Evolutionary conservation across 2,888 invertebrate genomes (phyloP).

Genomic region (Zootermopsis nevadensis): DNA sequence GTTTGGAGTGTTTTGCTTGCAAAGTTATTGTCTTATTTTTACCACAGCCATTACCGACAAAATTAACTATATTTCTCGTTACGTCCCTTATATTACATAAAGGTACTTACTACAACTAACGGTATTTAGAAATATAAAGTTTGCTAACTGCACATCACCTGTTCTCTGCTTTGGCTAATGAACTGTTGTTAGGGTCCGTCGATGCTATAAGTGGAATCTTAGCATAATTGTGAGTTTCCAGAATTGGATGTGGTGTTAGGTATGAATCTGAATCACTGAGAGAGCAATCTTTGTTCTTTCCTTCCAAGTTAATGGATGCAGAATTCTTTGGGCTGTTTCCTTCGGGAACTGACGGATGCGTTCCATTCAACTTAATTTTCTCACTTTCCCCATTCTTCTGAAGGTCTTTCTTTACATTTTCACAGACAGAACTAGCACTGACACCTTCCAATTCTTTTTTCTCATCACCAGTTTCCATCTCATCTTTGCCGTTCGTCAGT

Average conservation of each 20-base stretch:
- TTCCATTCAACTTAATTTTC: slow-evolving; percentile 42
- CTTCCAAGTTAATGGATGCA: background rate
- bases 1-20: no score
- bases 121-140: background rate
- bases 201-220: slow-evolving; percentile 46
- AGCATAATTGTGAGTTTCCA: slow-evolving; percentile 54
- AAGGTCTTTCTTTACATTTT: slow-evolving; percentile 19
- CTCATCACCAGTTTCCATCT: slow-evolving; percentile 56
- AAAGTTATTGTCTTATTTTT: no score
- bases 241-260: slow-evolving; percentile 48
- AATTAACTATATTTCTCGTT: no score
- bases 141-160: slow-evolving; percentile 25
- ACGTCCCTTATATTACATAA: no score
- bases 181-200: slow-evolving; percentile 34
- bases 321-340: slow-evolving; percentile 51
- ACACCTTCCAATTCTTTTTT: slow-evolving; percentile 49
- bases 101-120: no score
- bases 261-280: slow-evolving; percentile 44
- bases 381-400: slow-evolving; percentile 31
- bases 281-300: background rate
- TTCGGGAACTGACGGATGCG: slow-evolving; percentile 47
- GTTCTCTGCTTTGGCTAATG: slow-evolving; percentile 46
- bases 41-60: no score
- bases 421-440: background rate
- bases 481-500: slow-evolving; percentile 54